A percentile compares a stretch with the other conserved stretches of the same genome.
These are phyloP conservation scores for Limanda limanda DNA, from an alignment of 2,113 vertebrate species.

Conservation along the genomic window DNA sequence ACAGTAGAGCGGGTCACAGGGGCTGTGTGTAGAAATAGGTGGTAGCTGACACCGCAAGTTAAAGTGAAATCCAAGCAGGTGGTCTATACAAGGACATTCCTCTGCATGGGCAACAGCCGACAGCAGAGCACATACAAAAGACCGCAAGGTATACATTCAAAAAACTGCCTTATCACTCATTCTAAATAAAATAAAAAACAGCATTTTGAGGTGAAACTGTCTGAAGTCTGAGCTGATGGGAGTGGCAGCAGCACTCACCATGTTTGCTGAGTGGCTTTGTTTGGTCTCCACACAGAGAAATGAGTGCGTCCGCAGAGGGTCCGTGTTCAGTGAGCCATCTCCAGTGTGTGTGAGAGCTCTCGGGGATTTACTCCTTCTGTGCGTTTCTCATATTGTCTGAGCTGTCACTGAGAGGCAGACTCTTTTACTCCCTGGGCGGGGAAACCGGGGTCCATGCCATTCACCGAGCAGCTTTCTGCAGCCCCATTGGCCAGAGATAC, in stretches of 20 bases:
- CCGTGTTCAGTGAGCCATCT: constrained; percentile 31
- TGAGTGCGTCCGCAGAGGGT: constrained; percentile 32
- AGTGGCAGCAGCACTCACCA: constrained; percentile 60
- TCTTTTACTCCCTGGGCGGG: constrained; percentile 64
- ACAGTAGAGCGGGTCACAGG: constrained; percentile 45
- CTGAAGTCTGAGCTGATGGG: background rate
- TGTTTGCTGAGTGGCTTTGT: constrained; percentile 21
- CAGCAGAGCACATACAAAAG: background rate
- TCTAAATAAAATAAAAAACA: background rate
- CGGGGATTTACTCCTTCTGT: constrained; percentile 3
- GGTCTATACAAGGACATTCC: constrained; percentile 43
- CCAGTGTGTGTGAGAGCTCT: constrained; percentile 11
- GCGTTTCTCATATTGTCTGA: constrained; percentile 61
- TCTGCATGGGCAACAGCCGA: constrained; percentile 1
- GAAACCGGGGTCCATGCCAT: constrained; percentile 15
- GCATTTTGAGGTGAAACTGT: background rate
- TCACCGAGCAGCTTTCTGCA: constrained; percentile 29
- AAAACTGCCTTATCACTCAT: background rate
- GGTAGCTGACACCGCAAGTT: constrained; percentile 64
- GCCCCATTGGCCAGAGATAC: constrained; percentile 45
- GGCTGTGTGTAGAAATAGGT: constrained; percentile 58
- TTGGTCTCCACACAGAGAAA: constrained; percentile 24
- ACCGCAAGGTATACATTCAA: background rate
- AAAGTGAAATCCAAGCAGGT: constrained; percentile 64
- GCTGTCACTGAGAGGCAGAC: constrained; percentile 59